These are phyloP conservation scores for Augochlora pura DNA, from an alignment of 1,140 invertebrate genomes.

Conservation along the genomic window DNA sequence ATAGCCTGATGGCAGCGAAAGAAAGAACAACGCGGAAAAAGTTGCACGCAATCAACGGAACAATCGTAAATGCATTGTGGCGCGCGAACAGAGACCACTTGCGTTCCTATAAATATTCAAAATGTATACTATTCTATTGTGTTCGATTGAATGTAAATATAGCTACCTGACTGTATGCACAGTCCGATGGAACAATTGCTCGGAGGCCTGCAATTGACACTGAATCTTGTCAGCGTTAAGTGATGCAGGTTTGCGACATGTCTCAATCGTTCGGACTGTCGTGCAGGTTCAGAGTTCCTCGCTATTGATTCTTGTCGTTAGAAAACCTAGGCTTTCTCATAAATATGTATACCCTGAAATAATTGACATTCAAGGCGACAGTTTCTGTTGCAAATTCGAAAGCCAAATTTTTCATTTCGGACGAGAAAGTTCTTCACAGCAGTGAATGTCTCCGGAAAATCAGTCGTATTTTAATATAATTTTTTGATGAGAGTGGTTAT, in stretches of 20 bases:
- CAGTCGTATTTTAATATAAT: too few relatives aligned
- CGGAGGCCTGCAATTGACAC: conserved; percentile 1
- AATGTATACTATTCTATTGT: conserved; percentile 6
- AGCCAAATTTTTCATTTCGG: too few relatives aligned
- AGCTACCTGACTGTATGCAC: neutral
- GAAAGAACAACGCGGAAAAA: neutral
- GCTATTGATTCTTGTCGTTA: too few relatives aligned
- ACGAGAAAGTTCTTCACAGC: too few relatives aligned
- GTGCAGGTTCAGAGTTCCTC: neutral
- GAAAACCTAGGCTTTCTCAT: too few relatives aligned
- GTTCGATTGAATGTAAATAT: neutral
- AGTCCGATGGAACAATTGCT: neutral
- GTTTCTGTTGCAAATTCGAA: too few relatives aligned
- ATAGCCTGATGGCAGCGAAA: neutral
- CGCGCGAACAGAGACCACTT: neutral
- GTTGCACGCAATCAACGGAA: neutral
- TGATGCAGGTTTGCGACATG: neutral
- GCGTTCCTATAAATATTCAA: conserved; percentile 1
- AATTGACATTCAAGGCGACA: too few relatives aligned
- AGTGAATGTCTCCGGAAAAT: too few relatives aligned
- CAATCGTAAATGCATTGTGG: neutral
- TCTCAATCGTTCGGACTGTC: neutral
- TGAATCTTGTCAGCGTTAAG: neutral
- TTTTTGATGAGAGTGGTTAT: too few relatives aligned
- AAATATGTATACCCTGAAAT: too few relatives aligned